Evolutionary conservation across 2,797 vertebrate species (phyloP).

Genomic region (Chaetodon trifasciatus): DNA sequence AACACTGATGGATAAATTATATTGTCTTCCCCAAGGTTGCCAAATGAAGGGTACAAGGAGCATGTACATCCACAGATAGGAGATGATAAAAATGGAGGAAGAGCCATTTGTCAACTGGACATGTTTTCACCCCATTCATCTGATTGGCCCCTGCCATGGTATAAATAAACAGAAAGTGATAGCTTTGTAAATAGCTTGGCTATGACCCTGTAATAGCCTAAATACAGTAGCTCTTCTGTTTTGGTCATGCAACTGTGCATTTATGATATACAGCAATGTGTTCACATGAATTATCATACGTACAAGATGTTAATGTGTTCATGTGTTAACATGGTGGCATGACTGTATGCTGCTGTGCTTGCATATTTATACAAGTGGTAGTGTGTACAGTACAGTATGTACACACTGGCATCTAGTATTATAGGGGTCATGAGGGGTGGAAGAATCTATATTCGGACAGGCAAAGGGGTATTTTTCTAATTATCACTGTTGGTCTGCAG

Average conservation of each 20-base stretch:
- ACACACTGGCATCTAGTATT: background rate
- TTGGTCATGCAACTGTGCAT: constrained; percentile 33
- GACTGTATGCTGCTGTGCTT: no score
- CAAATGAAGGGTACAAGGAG: background rate
- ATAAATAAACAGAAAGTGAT: constrained; percentile 75
- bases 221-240: constrained; percentile 57
- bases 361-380: no score
- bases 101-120: constrained; percentile 22
- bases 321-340: no score
- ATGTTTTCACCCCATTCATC: constrained; percentile 51
- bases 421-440: background rate
- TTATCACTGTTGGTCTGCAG: background rate
- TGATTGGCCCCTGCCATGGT: constrained; percentile 44
- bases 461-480: background rate
- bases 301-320: background rate
- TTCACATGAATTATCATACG: constrained; percentile 12
- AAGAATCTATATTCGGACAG: constrained; percentile 29
- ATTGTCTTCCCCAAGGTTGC: background rate
- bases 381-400: constrained; percentile 11
- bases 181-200: constrained; percentile 67
- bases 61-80: constrained; percentile 12
- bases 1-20: background rate
- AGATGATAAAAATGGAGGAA: constrained; percentile 18
- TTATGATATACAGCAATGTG: constrained; percentile 4
- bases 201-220: constrained; percentile 40